Evolutionary conservation across 2,888 invertebrate genomes (phyloP).

Genomic region (Oscheius onirici): DNA sequence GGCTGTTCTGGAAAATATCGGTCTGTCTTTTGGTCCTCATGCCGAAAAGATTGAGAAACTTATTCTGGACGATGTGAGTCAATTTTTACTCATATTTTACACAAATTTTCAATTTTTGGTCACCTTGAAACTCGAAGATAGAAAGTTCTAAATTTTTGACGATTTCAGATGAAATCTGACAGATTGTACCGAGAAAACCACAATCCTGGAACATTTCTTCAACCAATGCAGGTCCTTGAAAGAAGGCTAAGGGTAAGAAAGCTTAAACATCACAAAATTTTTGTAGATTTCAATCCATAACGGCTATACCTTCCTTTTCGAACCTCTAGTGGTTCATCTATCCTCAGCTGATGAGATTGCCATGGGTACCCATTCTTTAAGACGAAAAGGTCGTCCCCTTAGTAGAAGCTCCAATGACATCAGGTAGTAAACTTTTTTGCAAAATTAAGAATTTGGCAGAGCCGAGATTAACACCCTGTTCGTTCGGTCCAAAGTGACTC

Average conservation of each 20-base stretch:
- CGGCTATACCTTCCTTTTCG: constrained; percentile 74
- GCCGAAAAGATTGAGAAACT: constrained; percentile 45
- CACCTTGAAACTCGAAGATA: too few species aligned
- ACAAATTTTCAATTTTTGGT: too few species aligned
- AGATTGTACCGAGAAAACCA: constrained; percentile 36
- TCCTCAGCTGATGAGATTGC: constrained; percentile 49
- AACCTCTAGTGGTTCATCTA: constrained; percentile 73
- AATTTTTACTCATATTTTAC: too few species aligned
- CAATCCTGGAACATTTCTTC: constrained; percentile 7
- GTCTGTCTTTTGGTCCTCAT: constrained; percentile 47
- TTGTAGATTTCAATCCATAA: constrained; percentile 75
- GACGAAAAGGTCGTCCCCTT: constrained; percentile 38
- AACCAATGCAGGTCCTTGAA: constrained; percentile 46
- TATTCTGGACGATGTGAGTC: constrained; percentile 47
- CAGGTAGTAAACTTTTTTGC: constrained; percentile 24
- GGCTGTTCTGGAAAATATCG: constrained; percentile 52
- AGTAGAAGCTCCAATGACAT: constrained; percentile 40
- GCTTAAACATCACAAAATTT: not conserved
- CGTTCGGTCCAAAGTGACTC: constrained; percentile 40
- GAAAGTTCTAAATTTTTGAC: too few species aligned
- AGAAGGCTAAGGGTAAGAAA: constrained; percentile 43
- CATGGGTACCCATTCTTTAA: constrained; percentile 36
- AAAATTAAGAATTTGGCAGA: constrained; percentile 32
- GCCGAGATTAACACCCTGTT: constrained; percentile 35
- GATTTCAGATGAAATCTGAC: constrained; percentile 44